These are phyloP conservation scores for Mormyrus proboscirostris DNA, from an alignment of 2,797 vertebrate species.

Conservation along the genomic window DNA sequence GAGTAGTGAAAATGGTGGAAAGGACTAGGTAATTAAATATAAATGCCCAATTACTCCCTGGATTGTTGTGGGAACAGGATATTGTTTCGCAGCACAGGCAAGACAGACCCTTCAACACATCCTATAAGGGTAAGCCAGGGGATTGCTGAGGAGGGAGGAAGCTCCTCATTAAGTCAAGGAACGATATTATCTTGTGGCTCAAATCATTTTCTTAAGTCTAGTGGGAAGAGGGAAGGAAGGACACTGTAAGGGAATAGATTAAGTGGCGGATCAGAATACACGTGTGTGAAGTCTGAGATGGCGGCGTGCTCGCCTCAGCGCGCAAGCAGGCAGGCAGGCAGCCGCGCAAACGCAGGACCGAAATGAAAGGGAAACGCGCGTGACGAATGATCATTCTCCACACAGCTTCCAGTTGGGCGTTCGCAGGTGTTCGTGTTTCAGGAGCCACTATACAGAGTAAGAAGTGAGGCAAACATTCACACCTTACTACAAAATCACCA, in stretches of 20 bases:
- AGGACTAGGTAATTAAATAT: slow-evolving; percentile 65
- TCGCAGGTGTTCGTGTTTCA: neutral
- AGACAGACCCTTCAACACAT: slow-evolving; percentile 35
- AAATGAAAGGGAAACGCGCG: slow-evolving; percentile 23
- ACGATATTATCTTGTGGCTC: neutral
- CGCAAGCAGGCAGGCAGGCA: slow-evolving; percentile 32
- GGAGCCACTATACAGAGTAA: neutral
- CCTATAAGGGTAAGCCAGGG: neutral
- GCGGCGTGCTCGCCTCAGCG: slow-evolving; percentile 46
- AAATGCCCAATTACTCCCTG: slow-evolving; percentile 64
- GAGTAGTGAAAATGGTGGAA: slow-evolving; percentile 36
- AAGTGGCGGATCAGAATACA: neutral
- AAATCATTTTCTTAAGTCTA: slow-evolving; percentile 16
- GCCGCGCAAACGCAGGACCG: slow-evolving; percentile 28
- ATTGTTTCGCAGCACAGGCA: slow-evolving; percentile 50
- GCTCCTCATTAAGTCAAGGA: neutral
- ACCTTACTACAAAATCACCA: neutral
- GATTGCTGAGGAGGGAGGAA: neutral
- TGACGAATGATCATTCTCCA: slow-evolving; percentile 43
- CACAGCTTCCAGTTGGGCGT: slow-evolving; percentile 36
- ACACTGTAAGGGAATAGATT: neutral
- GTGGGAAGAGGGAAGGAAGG: neutral
- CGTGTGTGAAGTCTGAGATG: neutral
- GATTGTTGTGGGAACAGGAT: slow-evolving; percentile 54
- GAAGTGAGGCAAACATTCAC: neutral